A percentile compares a stretch with the other conserved stretches of the same genome.
These are phyloP conservation scores for Pseudorectes ferrugineus DNA, from an alignment of 2,113 vertebrate species.

Conservation along the genomic window DNA sequence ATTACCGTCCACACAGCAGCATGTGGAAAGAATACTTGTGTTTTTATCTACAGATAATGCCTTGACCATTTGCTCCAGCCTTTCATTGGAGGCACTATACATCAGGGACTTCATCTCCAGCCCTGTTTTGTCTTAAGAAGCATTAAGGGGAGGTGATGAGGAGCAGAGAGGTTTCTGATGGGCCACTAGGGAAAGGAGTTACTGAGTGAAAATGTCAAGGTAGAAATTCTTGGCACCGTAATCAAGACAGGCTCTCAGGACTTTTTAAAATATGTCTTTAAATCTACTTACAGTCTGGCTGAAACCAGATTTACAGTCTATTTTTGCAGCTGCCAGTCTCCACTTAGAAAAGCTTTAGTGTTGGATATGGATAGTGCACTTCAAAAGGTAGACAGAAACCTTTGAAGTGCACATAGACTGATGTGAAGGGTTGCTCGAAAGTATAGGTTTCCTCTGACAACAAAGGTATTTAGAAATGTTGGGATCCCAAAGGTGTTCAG, in stretches of 20 bases:
- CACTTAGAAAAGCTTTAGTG: conserved; percentile 22
- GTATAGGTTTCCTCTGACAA: background rate
- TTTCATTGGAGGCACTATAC: background rate
- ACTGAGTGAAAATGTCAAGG: conserved; percentile 53
- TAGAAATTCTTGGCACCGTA: conserved; percentile 43
- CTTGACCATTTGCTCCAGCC: background rate
- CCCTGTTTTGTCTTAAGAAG: conserved; percentile 37
- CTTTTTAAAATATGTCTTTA: conserved; percentile 43
- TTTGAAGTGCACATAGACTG: conserved; percentile 23
- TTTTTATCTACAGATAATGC: conserved; percentile 10
- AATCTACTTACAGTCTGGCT: conserved; percentile 55
- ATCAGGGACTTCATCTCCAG: conserved; percentile 18
- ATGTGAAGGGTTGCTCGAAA: background rate
- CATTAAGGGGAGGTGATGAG: conserved; percentile 47
- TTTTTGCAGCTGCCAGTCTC: conserved; percentile 61
- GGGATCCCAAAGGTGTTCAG: background rate
- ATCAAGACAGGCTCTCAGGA: conserved; percentile 32
- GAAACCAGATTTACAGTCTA: conserved; percentile 62
- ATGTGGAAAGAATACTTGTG: background rate
- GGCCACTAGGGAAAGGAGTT: conserved; percentile 21
- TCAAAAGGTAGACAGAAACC: conserved; percentile 46
- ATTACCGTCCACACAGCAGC: background rate
- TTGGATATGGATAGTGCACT: conserved; percentile 12
- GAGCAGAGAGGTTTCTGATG: conserved; percentile 45
- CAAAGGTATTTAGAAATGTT: background rate